Conservation (phyloP, 2,888 invertebrate species). For the Pediacus dermestoides region DNA sequence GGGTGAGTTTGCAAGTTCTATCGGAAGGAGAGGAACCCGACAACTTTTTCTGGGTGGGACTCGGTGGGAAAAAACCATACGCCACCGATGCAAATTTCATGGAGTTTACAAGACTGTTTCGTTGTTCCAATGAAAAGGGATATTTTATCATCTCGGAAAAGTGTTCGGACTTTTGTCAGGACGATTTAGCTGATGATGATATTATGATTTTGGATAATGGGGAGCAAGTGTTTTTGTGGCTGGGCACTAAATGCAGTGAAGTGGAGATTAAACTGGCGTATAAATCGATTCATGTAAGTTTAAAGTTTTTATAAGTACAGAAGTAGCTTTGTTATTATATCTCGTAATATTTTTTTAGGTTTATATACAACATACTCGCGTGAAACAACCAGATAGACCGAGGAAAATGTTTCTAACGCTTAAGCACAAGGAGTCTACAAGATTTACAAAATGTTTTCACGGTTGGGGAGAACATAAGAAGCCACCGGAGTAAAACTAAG, state of each 20-base stretch:
- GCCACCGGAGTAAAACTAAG: constrained; percentile 66
- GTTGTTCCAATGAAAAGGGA: constrained; percentile 99
- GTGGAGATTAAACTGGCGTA: constrained; percentile 98
- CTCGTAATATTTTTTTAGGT: constrained; percentile 63
- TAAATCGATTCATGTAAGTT: constrained; percentile 91
- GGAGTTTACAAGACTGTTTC: constrained; percentile 88
- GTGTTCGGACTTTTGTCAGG: constrained; percentile 98
- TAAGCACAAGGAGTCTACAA: constrained; percentile 91
- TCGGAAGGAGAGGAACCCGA: constrained; percentile 96
- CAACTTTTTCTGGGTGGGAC: constrained; percentile 97
- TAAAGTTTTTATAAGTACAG: too few relatives aligned
- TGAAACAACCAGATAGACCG: constrained; percentile 86
- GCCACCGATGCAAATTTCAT: constrained; percentile 88
- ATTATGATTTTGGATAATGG: constrained; percentile 99
- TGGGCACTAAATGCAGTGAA: constrained; percentile 94
- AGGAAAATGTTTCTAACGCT: constrained; percentile 91
- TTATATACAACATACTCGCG: constrained; percentile 95
- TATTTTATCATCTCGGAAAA: constrained; percentile 99
- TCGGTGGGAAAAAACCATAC: constrained; percentile 83
- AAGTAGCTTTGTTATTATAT: too few relatives aligned
- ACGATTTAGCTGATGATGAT: constrained; percentile 98
- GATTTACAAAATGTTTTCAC: constrained; percentile 98
- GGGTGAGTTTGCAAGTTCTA: constrained; percentile 74
- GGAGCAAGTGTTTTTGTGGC: constrained; percentile 95
- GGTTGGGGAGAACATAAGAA: constrained; percentile 93